Evolutionary conservation across 2,113 vertebrate species (phyloP), one percentile per base, ranked within the genome.

Genomic region (Eolophus roseicapilla): DNA sequence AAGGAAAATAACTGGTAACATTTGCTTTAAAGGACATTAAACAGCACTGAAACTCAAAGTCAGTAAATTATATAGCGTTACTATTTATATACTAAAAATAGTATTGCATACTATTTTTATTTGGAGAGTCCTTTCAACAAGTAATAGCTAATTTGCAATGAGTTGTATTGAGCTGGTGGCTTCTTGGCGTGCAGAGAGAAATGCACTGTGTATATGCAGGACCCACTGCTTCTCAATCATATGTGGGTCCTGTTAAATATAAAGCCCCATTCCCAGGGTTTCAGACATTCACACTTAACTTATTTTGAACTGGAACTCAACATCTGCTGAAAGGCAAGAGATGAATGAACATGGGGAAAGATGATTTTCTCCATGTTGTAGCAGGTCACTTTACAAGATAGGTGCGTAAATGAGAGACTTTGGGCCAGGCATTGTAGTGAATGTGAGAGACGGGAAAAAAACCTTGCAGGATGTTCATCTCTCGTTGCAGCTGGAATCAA

Each of bases 151-250:
- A 60, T 59, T 82, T 35, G 28, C 44, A 44, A 47, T 71, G 35
- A 57, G 24, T 18, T 64, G 5, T 21, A 4, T 55, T n/a, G 71
- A 76, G 44, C 33, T 76, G n/a, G 15, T 79, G 63, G 33, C 39
- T 82, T 68, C 46, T 44, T 55, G 37, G 35, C 24, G 43, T 10
- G 15, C 50, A n/a, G 60, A 39, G 14, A 64, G 79, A 53, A 74
- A 49, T 18, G 10, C 0, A 0, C 13, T 12, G 3, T 27, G 39
- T 6, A 4, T 43, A 29, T 13, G 33, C 39, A 74, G 44, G 15
- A 65, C 37, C 6, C 13, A 2, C 10, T 46, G 62, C 70, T 90
- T 17, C 24, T 68, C 49, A 17, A 0, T 9, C 7, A 0, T 55
- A 23, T n/a, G 20, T 46, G 17, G 13, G 4, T 2, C 8, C 11